Evolutionary conservation across 1,140 invertebrate species (phyloP), one percentile per base, ranked within the genome.

Genomic region (Caerostris darwini): DNA sequence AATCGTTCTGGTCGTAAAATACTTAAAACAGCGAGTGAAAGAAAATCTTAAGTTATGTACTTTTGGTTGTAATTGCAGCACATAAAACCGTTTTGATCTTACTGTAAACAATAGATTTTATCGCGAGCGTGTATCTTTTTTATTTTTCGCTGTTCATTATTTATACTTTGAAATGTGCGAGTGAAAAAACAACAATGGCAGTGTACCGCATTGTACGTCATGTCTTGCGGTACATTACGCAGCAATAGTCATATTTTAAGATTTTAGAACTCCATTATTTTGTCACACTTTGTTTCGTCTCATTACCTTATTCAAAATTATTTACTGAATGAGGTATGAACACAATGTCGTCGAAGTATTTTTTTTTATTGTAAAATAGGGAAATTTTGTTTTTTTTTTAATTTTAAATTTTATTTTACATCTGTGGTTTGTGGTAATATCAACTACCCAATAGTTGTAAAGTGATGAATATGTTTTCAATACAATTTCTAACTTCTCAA

Each of bases 51-150:
- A 34, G 34, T 34, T 34, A 34, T 34, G 34, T 34, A 34, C 2
- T 34, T 34, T 34, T 34, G 34, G 34, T 10, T 53, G 34, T 77
- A 53, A 77, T 77, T 77, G 71, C 71, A 50, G 12, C 71, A 10
- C 71, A 12, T 77, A 77, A 77, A 77, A 77, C 12, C 71, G 3
- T 77, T 77, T n/a, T 14, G 71, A 53, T 77, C 34, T 5, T 53
- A 77, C 6, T 12, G 34, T 77, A 77, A 77, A 77, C 71, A 77
- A 77, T 77, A 77, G 71, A 77, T 10, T 77, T 77, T 77, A 77
- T 50, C 8, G 50, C 34, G 12, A 50, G 8, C 71, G 71, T 50
- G 71, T 12, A 53, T 34, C 3, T 50, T 77, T n/a, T 50, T 77
- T 53, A 53, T 77, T 77, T 77, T 77, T 77, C 50, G 71, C 71